A percentile compares a stretch with the other conserved stretches of the same genome.
Evolutionary conservation across 2,888 invertebrate genomes (phyloP).

Genomic region (Tiliacea citrago): DNA sequence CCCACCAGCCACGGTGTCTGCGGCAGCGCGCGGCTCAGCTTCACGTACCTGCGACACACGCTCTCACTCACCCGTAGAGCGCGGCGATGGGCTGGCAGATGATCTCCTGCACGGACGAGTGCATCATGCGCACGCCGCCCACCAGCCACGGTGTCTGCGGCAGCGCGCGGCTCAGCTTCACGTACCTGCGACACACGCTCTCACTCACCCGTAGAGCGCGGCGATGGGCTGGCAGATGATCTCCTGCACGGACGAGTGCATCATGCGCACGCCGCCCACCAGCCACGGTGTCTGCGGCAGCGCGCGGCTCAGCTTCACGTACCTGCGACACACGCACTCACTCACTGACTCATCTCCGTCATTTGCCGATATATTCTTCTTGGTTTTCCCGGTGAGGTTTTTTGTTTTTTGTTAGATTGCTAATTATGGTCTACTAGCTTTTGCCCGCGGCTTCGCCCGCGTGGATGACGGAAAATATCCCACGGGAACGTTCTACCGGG

Average conservation of each 20-base stretch:
- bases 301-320: slow-evolving; percentile 95
- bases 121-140: slow-evolving; percentile 94
- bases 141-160: slow-evolving; percentile 99
- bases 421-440: neutral
- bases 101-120: slow-evolving; percentile 96
- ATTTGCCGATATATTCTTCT: neutral
- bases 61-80: slow-evolving; percentile 89
- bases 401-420: neutral
- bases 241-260: slow-evolving; percentile 98
- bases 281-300: slow-evolving; percentile 99
- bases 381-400: neutral
- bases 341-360: neutral
- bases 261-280: slow-evolving; percentile 94
- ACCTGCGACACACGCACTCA: slow-evolving; percentile 90
- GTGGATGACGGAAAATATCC: too few species aligned
- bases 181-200: slow-evolving; percentile 92
- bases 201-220: slow-evolving; percentile 90
- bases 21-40: too few species aligned
- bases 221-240: slow-evolving; percentile 93
- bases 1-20: slow-evolving; percentile 98
- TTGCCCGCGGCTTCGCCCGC: too few species aligned
- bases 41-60: slow-evolving; percentile 93
- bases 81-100: slow-evolving; percentile 93
- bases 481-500: too few species aligned
- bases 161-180: slow-evolving; percentile 95